Evolutionary conservation across 1,140 invertebrate species (phyloP), one percentile per base, ranked within the genome.

Genomic region (Chlorops oryzae): DNA sequence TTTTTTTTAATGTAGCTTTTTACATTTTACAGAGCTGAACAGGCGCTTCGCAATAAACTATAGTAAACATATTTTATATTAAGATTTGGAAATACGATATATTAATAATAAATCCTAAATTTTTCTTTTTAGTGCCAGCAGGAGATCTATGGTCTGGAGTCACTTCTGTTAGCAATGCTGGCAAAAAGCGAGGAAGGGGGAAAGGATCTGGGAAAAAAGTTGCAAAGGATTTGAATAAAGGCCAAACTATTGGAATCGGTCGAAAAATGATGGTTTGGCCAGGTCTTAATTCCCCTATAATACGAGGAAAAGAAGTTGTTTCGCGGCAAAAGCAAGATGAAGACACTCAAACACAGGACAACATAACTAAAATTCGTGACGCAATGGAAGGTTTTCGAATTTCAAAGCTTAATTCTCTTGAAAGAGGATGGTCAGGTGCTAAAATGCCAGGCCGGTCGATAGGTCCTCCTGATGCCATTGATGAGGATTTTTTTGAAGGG

Each of bases 91-190:
- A n/a, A n/a, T n/a, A n/a, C n/a, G n/a, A n/a, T n/a, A 41, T 42
- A 48, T 15, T 32, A 23, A 17, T 24, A 46, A 42, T 38, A 39
- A 39, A 39, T 47, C 5, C 32, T 35, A 41, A 42, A 34, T 34
- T 41, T 52, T 51, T n/a, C 24, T 38, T 57, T 58, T 43, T 34
- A 92, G 88, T 85, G 40, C 77, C 86, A 48, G 90, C 87, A 17
- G 81, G 88, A 17, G 75, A 85, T 40, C 73, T 99, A 59, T 99
- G 96, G 96, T 93, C 94, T 71, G 89, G 92, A 34, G 87, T 96
- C 1, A 90, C 86, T 3, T 87, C 86, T 61, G 93, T 99, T 2
- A 97, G 94, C 81, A 96, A 95, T 82, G 88, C 93, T 57, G 96
- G 96, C 52, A 85, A 79, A 60, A 94, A 93, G 69, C 83, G 94